A percentile compares a stretch with the other conserved stretches of the same genome.
phyloP scores from a whole-genome alignment of 2,888 invertebrate genomes.

The Platycnemis pennipes region DNA sequence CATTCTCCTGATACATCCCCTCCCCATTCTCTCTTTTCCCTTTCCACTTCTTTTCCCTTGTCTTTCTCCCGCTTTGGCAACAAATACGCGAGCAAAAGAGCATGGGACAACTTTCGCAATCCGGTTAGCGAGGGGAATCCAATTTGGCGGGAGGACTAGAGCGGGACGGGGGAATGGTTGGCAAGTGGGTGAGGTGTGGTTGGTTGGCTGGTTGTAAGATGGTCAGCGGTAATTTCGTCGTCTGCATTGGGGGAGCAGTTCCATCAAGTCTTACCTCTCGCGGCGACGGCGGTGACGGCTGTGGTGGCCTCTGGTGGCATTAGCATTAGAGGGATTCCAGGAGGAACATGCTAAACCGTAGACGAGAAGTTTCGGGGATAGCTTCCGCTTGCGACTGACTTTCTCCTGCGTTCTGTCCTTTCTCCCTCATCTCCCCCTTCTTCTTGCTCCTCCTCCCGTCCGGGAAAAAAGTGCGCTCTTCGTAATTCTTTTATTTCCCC shows the following conservation, averaged over 20 bases:
- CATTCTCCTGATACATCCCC: background rate
- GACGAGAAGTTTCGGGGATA: background rate
- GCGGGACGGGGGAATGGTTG: background rate
- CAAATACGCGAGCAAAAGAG: conserved; percentile 49
- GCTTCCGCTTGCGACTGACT: background rate
- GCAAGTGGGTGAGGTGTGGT: background rate
- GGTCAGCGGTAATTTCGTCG: background rate
- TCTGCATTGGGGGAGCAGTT: background rate
- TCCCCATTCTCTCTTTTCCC: background rate
- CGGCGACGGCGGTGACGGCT: background rate
- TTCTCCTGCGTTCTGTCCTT: background rate
- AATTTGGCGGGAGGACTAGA: background rate
- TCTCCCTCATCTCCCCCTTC: background rate
- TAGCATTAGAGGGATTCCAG: background rate
- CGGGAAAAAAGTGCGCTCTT: background rate
- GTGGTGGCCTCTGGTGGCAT: background rate
- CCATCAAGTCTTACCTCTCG: background rate
- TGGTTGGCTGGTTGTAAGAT: background rate
- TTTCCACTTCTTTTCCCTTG: background rate
- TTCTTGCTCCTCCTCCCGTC: background rate
- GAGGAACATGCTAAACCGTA: background rate
- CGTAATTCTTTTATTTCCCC: conserved; percentile 16
- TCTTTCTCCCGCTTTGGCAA: conserved; percentile 18
- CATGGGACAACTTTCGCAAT: conserved; percentile 53
- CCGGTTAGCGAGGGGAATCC: conserved; percentile 66